Conservation (phyloP, 2,888 invertebrate species). For the Pammene fasciana region DNA sequence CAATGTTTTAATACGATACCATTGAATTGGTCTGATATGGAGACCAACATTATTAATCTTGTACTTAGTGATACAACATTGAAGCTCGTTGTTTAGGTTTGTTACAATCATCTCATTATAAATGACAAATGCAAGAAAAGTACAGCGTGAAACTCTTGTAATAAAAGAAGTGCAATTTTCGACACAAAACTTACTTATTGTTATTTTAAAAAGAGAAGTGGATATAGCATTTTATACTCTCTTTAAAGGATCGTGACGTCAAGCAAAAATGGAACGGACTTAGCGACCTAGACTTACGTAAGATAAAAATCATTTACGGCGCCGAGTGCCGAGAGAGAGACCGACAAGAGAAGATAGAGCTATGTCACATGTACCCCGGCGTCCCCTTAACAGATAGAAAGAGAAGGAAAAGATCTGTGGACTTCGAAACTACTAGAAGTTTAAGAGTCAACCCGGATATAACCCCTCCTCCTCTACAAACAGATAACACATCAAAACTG, state of each 20-base stretch:
- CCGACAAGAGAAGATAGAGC: conserved; percentile 65
- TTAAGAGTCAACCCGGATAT: conserved; percentile 69
- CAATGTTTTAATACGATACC: too few species aligned
- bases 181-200: too few species aligned
- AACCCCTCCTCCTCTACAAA: conserved; percentile 58
- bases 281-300: conserved; percentile 59
- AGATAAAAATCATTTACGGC: conserved; percentile 68
- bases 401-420: conserved; percentile 48
- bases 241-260: conserved; percentile 55
- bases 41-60: too few species aligned
- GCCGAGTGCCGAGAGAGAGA: conserved; percentile 65
- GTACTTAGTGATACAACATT: too few species aligned
- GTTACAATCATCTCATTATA: too few species aligned
- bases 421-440: conserved; percentile 47
- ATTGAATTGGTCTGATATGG: too few species aligned
- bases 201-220: too few species aligned
- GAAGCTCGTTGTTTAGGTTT: too few species aligned
- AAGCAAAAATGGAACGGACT: conserved; percentile 59
- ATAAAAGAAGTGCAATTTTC: too few species aligned
- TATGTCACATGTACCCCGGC: conserved; percentile 68
- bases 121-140: too few species aligned
- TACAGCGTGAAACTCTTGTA: too few species aligned
- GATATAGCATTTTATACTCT: not conserved
- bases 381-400: conserved; percentile 56
- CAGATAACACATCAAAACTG: conserved; percentile 36